Evolutionary conservation across 2,888 invertebrate genomes (phyloP), one percentile per base, ranked within the genome.

Genomic region (Sinodicranocentrus sp.): DNA sequence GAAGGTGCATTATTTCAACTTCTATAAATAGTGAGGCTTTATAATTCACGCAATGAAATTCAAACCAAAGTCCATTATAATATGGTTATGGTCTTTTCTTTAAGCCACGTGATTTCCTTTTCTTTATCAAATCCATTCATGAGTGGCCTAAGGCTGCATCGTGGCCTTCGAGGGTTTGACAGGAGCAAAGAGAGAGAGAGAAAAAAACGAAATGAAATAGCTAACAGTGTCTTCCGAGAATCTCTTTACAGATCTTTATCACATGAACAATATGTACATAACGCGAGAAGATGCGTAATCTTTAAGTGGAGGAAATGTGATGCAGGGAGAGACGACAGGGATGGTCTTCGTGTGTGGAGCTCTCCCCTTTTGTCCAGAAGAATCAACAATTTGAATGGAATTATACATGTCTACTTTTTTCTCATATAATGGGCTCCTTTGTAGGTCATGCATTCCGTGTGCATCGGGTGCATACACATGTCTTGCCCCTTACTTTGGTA

Each of bases 101-200:
- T 43, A 67, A 70, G n/a, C 54, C 57, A 71, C 43, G 72, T 59
- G 59, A 63, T 75, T 63, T 63, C 52, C 33, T 23, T 54, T 19
- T 25, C 23, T 28, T 28, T 70, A n/a, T 59, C 13, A 25, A 59
- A 39, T 17, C n/a, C n/a, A 43, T 59, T 43, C 13, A 19, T 71
- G 71, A 13, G 26, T 63, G 2, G 63, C 63, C 21, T 6, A 6
- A 48, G 73, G 63, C 63, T 28, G 21, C 10, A 52, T 1, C 19
- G 52, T 63, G 73, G 44, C 73, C 73, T 75, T 75, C 63, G 39
- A 48, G 48, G 25, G 43, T 75, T 75, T 63, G 73, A 75, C 73
- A 63, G 72, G 25, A 59, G 3, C 57, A 26, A 39, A 33, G 19
- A 17, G 54, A 54, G 26, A 44, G n/a, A 48, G 63, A 63, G 59